Percentiles rank a stretch among this genome's conserved stretches.
Evolutionary conservation across 2,797 vertebrate species (phyloP).

Genomic region (Enteromius paludinosus): DNA sequence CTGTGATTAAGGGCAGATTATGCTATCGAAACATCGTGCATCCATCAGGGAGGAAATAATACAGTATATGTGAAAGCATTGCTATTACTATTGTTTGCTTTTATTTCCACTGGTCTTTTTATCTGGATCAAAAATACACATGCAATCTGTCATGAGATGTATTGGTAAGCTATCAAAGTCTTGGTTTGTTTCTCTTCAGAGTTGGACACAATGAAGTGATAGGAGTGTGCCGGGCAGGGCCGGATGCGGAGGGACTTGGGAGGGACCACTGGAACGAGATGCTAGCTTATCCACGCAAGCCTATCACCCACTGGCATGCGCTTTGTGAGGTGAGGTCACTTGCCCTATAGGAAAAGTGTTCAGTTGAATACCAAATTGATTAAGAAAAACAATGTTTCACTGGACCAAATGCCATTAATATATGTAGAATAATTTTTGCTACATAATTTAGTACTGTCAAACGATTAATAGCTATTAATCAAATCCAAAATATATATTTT

Average conservation of each 20-base stretch:
- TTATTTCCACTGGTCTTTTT: not conserved
- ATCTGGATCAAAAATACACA: not conserved
- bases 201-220: slow-evolving; percentile 99
- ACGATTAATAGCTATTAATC: no score
- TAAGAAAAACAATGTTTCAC: not conserved
- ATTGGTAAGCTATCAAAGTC: not conserved
- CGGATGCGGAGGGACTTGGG: slow-evolving; percentile 92
- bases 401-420: not conserved
- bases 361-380: not conserved
- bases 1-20: not conserved
- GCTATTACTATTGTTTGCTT: not conserved
- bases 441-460: no score
- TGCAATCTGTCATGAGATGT: not conserved
- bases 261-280: slow-evolving; percentile 99
- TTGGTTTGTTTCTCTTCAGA: slow-evolving; percentile 68
- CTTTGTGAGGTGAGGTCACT: slow-evolving; percentile 87
- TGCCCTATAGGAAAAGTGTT: not conserved
- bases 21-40: not conserved
- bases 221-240: slow-evolving; percentile 90
- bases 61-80: not conserved
- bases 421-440: no score
- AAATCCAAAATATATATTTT: no score
- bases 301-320: slow-evolving; percentile 97
- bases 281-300: slow-evolving; percentile 95
- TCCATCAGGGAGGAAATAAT: not conserved